These are phyloP conservation scores for Marcusenius ussheri DNA, from an alignment of 2,113 vertebrate genomes.

Conservation along the genomic window DNA sequence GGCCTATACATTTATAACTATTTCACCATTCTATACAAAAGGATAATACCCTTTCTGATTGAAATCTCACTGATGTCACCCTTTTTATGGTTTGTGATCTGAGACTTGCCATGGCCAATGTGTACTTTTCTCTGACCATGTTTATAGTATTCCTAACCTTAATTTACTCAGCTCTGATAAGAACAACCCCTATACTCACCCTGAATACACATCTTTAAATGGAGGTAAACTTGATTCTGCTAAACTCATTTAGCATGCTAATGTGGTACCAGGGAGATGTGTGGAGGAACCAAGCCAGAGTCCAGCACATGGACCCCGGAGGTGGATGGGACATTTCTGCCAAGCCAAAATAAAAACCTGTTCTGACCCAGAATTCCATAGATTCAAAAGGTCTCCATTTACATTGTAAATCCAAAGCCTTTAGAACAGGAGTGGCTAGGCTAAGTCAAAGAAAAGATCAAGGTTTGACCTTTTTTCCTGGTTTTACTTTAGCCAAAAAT, in stretches of 20 bases:
- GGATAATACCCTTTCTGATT: not conserved
- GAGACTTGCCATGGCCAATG: not conserved
- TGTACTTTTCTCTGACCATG: not conserved
- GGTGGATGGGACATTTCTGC: not conserved
- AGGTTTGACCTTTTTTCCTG: not conserved
- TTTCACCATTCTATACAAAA: not conserved
- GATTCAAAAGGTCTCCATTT: slow-evolving; percentile 5
- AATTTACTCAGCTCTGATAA: not conserved
- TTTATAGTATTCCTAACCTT: not conserved
- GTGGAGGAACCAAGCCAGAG: not conserved
- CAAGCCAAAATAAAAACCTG: not conserved
- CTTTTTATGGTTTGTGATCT: not conserved
- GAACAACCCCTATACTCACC: not conserved
- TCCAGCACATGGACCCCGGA: not conserved
- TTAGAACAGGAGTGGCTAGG: not conserved
- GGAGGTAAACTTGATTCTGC: not conserved
- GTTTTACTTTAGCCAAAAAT: not conserved
- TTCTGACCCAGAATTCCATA: not conserved
- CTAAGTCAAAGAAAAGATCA: not conserved
- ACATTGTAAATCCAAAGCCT: not conserved
- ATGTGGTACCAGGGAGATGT: not conserved
- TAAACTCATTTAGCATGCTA: not conserved
- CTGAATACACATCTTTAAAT: not conserved
- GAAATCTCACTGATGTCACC: not conserved
- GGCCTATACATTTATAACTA: not conserved